Conservation (phyloP, 2,113 vertebrate species). For the Colistium nudipinnis region DNA sequence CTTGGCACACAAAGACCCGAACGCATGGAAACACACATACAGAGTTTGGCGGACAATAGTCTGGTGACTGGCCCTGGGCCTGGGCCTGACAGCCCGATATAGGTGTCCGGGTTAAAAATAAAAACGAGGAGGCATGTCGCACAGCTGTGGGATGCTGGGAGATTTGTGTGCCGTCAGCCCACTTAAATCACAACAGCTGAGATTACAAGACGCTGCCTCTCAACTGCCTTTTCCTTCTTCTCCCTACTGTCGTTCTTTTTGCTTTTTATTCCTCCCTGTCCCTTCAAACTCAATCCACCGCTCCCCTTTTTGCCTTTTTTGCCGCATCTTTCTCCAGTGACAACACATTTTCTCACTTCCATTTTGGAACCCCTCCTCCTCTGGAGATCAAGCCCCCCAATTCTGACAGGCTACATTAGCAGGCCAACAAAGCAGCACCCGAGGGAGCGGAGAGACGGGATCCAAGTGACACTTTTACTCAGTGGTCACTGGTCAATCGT, state of each 20-base stretch:
- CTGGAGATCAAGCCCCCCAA: slow-evolving; percentile 60
- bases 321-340: slow-evolving; percentile 9
- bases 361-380: slow-evolving; percentile 16
- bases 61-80: slow-evolving; percentile 12
- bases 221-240: slow-evolving; percentile 45
- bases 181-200: slow-evolving; percentile 89
- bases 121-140: slow-evolving; percentile 76
- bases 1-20: slow-evolving; percentile 21
- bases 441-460: slow-evolving; percentile 39
- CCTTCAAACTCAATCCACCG: slow-evolving; percentile 25
- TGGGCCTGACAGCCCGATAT: slow-evolving; percentile 60
- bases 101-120: slow-evolving; percentile 84
- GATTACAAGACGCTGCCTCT: slow-evolving; percentile 73
- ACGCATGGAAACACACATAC: slow-evolving; percentile 24
- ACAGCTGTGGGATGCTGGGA: slow-evolving; percentile 85
- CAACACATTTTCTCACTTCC: slow-evolving; percentile 42
- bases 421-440: slow-evolving; percentile 46
- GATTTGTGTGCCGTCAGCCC: slow-evolving; percentile 81
- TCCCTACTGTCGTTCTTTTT: slow-evolving; percentile 26
- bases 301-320: neutral
- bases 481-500: slow-evolving; percentile 33
- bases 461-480: slow-evolving; percentile 16
- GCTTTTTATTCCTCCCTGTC: slow-evolving; percentile 9
- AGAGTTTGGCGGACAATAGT: slow-evolving; percentile 62
- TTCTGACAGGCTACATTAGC: slow-evolving; percentile 43